Conservation (phyloP, 2,113 vertebrate species). For the Aegithalos caudatus region DNA sequence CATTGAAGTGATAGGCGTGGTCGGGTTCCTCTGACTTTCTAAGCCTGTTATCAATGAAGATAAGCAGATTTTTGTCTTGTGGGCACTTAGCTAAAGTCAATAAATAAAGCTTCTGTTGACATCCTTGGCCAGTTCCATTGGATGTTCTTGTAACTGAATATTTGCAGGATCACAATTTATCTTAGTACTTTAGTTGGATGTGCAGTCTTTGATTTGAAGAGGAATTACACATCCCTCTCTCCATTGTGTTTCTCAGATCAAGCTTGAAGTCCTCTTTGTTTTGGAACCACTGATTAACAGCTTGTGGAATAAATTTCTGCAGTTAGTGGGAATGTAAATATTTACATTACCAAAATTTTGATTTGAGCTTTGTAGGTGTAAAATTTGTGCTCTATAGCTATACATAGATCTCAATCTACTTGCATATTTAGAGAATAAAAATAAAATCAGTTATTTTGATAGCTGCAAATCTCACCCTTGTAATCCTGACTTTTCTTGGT, state of each 20-base stretch:
- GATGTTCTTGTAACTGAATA: neutral
- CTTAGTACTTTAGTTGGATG: neutral
- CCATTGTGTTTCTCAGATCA: neutral
- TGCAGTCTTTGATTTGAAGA: neutral
- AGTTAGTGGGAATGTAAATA: neutral
- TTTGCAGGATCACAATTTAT: neutral
- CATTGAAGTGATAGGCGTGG: neutral
- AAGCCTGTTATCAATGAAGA: neutral
- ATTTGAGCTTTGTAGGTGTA: neutral
- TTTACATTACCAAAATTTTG: neutral
- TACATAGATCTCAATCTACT: neutral
- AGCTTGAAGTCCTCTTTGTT: neutral
- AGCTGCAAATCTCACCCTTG: neutral
- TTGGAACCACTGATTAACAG: neutral
- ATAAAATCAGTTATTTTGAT: neutral
- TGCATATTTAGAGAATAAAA: neutral
- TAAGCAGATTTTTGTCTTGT: conserved; percentile 2
- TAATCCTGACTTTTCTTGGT: neutral
- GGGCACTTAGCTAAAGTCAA: neutral
- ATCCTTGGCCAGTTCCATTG: neutral
- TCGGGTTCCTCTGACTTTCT: neutral
- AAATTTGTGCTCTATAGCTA: neutral
- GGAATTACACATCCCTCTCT: neutral
- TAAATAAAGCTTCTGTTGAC: neutral
- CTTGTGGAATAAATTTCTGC: neutral